Evolutionary conservation across 2,113 vertebrate species (phyloP).

Genomic region (Callipepla californica): DNA sequence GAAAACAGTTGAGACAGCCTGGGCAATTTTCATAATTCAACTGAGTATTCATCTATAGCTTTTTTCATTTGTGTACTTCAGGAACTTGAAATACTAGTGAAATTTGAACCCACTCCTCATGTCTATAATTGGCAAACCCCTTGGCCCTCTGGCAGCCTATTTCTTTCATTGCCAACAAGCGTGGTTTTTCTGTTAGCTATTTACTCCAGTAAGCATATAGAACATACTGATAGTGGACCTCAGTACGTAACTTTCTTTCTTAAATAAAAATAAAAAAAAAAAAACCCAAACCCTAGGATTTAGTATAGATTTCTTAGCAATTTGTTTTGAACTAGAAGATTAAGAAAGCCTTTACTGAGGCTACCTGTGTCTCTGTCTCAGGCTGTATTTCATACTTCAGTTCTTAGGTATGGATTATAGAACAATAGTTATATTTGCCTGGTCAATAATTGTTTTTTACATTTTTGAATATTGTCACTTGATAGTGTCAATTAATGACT

Average conservation of each 20-base stretch:
- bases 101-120: background rate
- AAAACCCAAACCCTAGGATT: background rate
- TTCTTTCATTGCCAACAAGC: background rate
- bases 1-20: background rate
- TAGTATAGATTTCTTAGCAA: background rate
- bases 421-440: background rate
- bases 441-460: background rate
- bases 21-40: background rate
- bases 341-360: background rate
- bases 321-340: background rate
- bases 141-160: background rate
- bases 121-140: background rate
- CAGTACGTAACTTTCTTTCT: background rate
- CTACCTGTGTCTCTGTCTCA: background rate
- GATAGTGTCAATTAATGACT: background rate
- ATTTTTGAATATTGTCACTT: background rate
- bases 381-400: background rate
- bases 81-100: background rate
- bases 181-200: background rate
- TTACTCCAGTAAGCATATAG: background rate
- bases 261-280: no score
- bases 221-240: background rate
- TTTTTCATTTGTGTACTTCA: background rate
- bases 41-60: background rate
- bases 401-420: background rate